phyloP scores from a whole-genome alignment of 2,797 vertebrate genomes.

The Malurus leucopterus region DNA sequence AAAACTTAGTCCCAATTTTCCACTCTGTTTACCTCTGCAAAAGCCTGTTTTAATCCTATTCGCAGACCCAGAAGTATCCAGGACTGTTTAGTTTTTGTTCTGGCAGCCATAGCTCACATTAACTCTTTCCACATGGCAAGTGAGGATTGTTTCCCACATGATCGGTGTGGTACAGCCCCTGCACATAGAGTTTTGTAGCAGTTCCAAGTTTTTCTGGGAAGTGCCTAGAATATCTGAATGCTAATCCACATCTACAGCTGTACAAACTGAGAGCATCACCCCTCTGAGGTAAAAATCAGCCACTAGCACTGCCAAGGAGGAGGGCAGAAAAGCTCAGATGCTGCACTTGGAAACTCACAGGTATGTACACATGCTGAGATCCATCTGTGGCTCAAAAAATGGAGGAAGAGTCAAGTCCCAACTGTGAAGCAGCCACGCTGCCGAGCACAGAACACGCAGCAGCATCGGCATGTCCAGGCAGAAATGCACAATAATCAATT shows the following conservation, averaged over 20 bases:
- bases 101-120: constrained; percentile 19
- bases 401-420: background rate
- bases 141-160: background rate
- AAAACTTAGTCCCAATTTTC: background rate
- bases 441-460: background rate
- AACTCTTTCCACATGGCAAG: constrained; percentile 39
- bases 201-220: constrained; percentile 12
- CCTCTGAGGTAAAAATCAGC: background rate
- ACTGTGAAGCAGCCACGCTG: rapidly evolving
- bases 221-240: background rate
- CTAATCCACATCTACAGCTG: constrained; percentile 39
- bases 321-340: background rate
- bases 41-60: constrained; percentile 22
- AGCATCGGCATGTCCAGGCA: background rate
- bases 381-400: background rate
- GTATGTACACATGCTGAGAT: background rate
- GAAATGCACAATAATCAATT: background rate
- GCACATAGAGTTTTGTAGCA: background rate
- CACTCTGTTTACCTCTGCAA: constrained; percentile 27
- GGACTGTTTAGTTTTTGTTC: constrained; percentile 26
- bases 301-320: background rate
- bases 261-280: constrained; percentile 29
- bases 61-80: background rate
- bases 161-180: background rate
- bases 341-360: background rate